These are phyloP conservation scores for Pollenia angustigena DNA, from an alignment of 2,888 invertebrate genomes.

Conservation along the genomic window DNA sequence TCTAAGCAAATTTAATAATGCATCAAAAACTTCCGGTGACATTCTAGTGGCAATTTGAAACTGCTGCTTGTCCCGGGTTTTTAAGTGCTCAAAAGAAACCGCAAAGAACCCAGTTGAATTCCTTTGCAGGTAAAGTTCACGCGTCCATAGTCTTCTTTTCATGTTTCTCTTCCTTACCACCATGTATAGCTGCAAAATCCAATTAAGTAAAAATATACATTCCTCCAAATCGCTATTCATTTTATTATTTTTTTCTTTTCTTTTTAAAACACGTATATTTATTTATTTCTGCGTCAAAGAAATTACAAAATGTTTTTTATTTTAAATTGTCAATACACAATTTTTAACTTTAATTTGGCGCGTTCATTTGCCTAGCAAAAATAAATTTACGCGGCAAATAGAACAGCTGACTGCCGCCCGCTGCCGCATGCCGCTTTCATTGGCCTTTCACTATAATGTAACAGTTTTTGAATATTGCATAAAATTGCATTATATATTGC, in stretches of 20 bases:
- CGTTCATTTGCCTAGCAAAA: not conserved
- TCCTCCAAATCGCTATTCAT: not conserved
- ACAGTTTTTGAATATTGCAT: too few species aligned
- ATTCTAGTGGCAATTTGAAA: conserved; percentile 11
- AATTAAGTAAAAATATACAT: conserved; percentile 7
- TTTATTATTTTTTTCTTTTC: not conserved
- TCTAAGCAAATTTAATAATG: not conserved
- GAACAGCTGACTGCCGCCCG: conserved; percentile 2
- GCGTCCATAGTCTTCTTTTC: conserved; percentile 12
- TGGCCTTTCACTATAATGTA: not conserved
- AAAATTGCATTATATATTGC: too few species aligned
- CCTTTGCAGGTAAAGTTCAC: conserved; percentile 5
- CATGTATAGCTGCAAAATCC: conserved; percentile 18
- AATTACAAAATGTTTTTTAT: too few species aligned
- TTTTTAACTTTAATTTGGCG: not conserved
- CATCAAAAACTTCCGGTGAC: conserved; percentile 5
- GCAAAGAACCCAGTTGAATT: conserved; percentile 11
- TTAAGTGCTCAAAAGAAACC: not conserved
- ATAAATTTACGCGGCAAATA: not conserved
- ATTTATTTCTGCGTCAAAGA: not conserved
- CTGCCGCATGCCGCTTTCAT: not conserved
- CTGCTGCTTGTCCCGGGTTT: not conserved
- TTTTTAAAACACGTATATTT: not conserved
- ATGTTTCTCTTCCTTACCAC: not conserved
- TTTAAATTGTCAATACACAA: too few species aligned